phyloP scores from a whole-genome alignment of 2,113 vertebrate genomes.

The Tylochromis polylepis region DNA sequence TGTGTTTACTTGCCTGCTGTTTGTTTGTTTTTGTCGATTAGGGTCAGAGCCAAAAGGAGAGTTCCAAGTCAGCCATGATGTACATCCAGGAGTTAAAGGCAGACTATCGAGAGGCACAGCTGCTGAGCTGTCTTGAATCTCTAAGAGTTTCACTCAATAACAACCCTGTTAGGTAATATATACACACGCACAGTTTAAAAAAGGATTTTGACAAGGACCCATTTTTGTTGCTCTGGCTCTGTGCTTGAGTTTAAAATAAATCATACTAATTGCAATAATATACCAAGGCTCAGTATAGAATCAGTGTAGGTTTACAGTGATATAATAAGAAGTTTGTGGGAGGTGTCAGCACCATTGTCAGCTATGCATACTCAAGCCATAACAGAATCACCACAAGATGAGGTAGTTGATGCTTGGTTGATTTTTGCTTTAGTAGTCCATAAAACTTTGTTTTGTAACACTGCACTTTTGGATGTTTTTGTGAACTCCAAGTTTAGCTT shows the following conservation, averaged over 20 bases:
- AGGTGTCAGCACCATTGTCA: background rate
- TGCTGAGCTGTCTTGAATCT: conserved; percentile 85
- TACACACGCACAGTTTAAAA: background rate
- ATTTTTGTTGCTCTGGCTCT: background rate
- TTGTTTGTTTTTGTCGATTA: conserved; percentile 46
- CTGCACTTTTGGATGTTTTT: background rate
- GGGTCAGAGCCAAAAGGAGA: conserved; percentile 86
- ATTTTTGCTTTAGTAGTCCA: background rate
- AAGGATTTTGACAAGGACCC: background rate
- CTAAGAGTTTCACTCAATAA: conserved; percentile 89
- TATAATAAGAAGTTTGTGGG: background rate
- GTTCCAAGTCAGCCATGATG: conserved; percentile 81
- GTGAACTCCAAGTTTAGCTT: background rate
- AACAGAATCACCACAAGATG: background rate
- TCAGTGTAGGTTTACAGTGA: background rate
- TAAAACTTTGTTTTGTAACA: background rate
- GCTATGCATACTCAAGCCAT: background rate
- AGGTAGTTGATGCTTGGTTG: background rate
- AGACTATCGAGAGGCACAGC: conserved; percentile 74
- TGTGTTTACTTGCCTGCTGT: background rate
- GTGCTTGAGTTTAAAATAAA: background rate
- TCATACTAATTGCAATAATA: background rate
- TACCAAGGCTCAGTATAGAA: background rate
- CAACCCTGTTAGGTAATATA: conserved; percentile 88
- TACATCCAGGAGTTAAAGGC: conserved; percentile 87